Evolutionary conservation across 2,888 invertebrate genomes (phyloP).

Genomic region (Machimus atricapillus): DNA sequence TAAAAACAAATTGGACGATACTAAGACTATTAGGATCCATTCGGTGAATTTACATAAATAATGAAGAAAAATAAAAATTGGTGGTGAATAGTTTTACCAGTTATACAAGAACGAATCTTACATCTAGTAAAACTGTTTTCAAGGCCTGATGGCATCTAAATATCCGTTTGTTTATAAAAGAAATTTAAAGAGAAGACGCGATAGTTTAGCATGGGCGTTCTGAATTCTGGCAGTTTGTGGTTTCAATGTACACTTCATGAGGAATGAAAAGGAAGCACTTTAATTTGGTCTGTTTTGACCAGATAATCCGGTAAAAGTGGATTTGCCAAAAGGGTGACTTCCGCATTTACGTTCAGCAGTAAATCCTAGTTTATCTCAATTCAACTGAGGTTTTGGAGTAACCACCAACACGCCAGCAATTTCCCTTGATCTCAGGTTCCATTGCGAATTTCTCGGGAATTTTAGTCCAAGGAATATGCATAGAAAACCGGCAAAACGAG

Average conservation of each 20-base stretch:
- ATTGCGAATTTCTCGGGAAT: neutral
- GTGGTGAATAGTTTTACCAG: too few relatives aligned
- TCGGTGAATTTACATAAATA: too few relatives aligned
- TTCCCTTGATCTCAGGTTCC: too few relatives aligned
- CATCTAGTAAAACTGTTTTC: too few relatives aligned
- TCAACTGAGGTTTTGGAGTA: neutral
- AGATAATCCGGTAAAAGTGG: neutral
- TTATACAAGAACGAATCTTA: too few relatives aligned
- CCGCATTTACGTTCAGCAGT: neutral
- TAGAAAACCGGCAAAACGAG: neutral
- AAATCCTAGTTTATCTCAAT: neutral
- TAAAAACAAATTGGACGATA: too few relatives aligned
- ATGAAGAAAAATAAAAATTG: too few relatives aligned
- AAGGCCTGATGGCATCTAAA: too few relatives aligned
- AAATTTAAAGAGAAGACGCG: neutral
- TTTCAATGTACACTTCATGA: neutral
- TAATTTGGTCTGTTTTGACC: neutral
- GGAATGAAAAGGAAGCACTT: neutral
- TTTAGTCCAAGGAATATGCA: neutral
- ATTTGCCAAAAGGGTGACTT: neutral
- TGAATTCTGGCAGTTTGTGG: too few relatives aligned
- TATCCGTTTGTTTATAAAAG: neutral
- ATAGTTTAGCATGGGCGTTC: neutral
- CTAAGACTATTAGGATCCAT: too few relatives aligned
- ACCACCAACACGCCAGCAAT: neutral